Percentiles rank a stretch among this genome's conserved stretches.
Evolutionary conservation across 2,113 vertebrate species (phyloP).

Genomic region (Hepsetus odoe): DNA sequence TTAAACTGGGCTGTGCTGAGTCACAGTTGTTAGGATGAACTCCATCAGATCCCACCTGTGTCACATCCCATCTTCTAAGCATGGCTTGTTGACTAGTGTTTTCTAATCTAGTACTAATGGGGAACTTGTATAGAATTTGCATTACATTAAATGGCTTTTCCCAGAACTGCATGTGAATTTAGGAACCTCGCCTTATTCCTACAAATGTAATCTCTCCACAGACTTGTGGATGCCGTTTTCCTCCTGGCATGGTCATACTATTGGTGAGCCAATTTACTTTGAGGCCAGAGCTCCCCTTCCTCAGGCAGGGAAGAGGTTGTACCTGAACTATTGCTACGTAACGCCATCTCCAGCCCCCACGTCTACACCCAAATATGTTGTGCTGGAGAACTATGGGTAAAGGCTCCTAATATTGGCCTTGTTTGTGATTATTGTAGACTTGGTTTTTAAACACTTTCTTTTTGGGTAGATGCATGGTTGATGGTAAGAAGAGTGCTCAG

Average conservation of each 20-base stretch:
- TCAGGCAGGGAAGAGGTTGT: constrained; percentile 37
- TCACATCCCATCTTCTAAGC: too few species aligned
- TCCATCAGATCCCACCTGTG: too few species aligned
- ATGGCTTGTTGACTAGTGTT: too few species aligned
- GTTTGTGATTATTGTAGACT: neutral
- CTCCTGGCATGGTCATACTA: neutral
- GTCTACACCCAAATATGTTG: constrained; percentile 46
- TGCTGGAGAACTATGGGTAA: constrained; percentile 71
- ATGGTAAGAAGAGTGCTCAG: constrained; percentile 43
- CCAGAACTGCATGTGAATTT: neutral
- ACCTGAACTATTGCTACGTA: constrained; percentile 68
- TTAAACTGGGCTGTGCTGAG: too few species aligned
- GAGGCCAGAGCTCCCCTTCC: constrained; percentile 31
- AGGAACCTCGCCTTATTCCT: neutral
- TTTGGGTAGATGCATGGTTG: constrained; percentile 69
- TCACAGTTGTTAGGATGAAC: too few species aligned
- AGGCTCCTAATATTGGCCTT: neutral
- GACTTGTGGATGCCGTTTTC: constrained; percentile 55
- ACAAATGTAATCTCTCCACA: constrained; percentile 21
- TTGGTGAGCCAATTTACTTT: constrained; percentile 69
- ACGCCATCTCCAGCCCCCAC: constrained; percentile 37
- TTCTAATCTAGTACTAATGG: too few species aligned
- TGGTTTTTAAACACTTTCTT: neutral
- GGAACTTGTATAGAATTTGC: too few species aligned
- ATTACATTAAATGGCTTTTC: too few species aligned